A percentile compares a stretch with the other conserved stretches of the same genome.
phyloP scores from a whole-genome alignment of 2,113 vertebrate genomes.

The Aptenodytes patagonicus region DNA sequence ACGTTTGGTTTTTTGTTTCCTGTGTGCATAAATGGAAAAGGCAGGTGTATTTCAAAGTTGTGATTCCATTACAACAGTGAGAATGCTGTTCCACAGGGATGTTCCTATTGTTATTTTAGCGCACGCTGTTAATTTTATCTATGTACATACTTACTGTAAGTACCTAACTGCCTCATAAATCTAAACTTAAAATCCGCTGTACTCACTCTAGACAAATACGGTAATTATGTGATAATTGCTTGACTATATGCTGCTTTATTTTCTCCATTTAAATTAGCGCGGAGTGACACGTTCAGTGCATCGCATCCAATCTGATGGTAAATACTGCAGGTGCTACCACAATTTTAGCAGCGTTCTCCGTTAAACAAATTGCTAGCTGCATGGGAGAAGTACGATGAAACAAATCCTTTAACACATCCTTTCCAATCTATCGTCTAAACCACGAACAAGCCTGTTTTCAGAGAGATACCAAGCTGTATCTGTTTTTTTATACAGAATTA shows the following conservation, averaged over 20 bases:
- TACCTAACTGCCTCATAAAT: conserved; percentile 15
- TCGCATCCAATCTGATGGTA: background rate
- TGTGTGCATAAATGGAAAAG: background rate
- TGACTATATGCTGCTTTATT: background rate
- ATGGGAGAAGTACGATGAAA: background rate
- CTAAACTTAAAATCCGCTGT: conserved; percentile 5
- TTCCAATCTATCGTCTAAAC: background rate
- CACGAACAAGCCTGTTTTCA: background rate
- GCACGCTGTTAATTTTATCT: conserved; percentile 1
- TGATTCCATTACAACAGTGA: background rate
- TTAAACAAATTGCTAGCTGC: background rate
- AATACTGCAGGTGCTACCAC: background rate
- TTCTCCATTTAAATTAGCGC: background rate
- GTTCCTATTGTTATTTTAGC: background rate
- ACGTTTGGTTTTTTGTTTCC: background rate
- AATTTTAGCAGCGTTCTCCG: background rate
- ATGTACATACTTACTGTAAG: background rate
- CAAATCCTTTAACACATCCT: background rate
- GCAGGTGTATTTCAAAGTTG: background rate
- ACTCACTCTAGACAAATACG: background rate
- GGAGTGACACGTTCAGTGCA: background rate
- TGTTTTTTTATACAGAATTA: rapidly evolving
- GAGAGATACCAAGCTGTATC: background rate
- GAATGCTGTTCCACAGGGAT: background rate
- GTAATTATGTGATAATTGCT: background rate